A percentile compares a stretch with the other conserved stretches of the same genome.
These are phyloP conservation scores for Solea solea DNA, from an alignment of 2,113 vertebrate genomes.

Conservation along the genomic window DNA sequence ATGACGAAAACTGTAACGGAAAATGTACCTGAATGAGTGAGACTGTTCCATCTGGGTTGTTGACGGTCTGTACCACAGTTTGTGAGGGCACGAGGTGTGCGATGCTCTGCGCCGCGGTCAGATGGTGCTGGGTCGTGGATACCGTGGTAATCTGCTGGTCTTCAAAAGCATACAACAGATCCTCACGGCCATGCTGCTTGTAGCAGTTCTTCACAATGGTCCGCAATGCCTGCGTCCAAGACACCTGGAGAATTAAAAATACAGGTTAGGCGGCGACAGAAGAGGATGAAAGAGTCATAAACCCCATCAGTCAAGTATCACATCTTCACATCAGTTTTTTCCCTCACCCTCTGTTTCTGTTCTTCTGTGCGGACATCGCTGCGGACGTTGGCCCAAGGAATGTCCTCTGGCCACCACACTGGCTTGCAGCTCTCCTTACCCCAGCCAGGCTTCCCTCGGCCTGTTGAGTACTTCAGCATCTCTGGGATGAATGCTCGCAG, in stretches of 20 bases:
- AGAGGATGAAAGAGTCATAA: neutral
- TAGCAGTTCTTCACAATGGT: slow-evolving; percentile 99
- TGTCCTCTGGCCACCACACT: slow-evolving; percentile 98
- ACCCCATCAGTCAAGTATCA: neutral
- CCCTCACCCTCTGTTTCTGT: slow-evolving; percentile 92
- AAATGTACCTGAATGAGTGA: slow-evolving; percentile 94
- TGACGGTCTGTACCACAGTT: slow-evolving; percentile 97
- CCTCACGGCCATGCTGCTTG: slow-evolving; percentile 96
- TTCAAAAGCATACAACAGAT: slow-evolving; percentile 96
- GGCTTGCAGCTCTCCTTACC: slow-evolving; percentile 99
- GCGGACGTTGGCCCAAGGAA: slow-evolving; percentile 98
- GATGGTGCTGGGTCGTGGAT: slow-evolving; percentile 80
- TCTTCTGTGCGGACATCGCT: slow-evolving; percentile 97
- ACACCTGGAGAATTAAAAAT: slow-evolving; percentile 82
- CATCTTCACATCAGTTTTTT: neutral
- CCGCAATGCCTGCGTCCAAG: slow-evolving; percentile 95
- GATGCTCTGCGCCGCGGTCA: slow-evolving; percentile 89
- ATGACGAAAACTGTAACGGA: too few relatives aligned
- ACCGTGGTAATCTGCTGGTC: slow-evolving; percentile 85
- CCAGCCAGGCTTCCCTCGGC: slow-evolving; percentile 97
- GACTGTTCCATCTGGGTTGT: slow-evolving; percentile 97
- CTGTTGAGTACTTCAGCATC: slow-evolving; percentile 99
- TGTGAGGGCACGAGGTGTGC: slow-evolving; percentile 96
- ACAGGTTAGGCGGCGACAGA: neutral
- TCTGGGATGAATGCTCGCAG: slow-evolving; percentile 98